Evolutionary conservation across 35 echinoderm and acorn worm genomes (phyloP).

Genomic region (Heliocidaris tuberculata): DNA sequence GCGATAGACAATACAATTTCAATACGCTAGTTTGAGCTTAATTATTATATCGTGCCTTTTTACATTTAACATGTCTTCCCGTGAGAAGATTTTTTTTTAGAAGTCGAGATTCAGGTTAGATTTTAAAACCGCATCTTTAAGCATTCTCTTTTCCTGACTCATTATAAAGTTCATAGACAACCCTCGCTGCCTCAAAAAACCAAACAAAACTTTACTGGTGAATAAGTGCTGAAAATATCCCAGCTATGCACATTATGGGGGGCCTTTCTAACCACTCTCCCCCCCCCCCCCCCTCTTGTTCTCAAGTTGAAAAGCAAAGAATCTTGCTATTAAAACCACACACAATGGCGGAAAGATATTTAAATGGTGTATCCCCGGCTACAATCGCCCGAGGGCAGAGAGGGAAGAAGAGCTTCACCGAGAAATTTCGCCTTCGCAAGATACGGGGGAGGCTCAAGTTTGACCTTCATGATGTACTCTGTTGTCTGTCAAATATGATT

Average conservation of each 20-base stretch:
- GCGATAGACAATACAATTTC: too few relatives aligned
- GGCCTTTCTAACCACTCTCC: not conserved
- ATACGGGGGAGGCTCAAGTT: constrained; percentile 1
- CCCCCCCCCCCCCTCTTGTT: not conserved
- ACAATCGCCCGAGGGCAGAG: not conserved
- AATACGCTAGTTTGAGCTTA: too few relatives aligned
- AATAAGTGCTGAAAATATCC: constrained; percentile 43
- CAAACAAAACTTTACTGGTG: not conserved
- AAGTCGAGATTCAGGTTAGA: not conserved
- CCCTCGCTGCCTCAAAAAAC: not conserved
- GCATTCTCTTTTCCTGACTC: not conserved
- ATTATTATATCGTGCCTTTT: too few relatives aligned
- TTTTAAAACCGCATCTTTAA: not conserved
- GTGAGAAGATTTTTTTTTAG: not conserved
- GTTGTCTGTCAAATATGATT: constrained; percentile 54
- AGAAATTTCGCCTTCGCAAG: not conserved
- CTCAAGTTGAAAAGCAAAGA: not conserved
- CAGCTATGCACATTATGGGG: constrained; percentile 35
- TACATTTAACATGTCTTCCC: too few relatives aligned
- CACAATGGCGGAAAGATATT: constrained; percentile 52
- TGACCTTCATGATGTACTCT: constrained; percentile 45
- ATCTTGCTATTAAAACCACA: constrained; percentile 52
- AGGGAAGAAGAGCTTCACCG: not conserved
- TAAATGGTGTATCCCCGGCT: constrained; percentile 50
- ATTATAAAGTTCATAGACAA: constrained; percentile 4